Base-by-base conservation (phyloP, 2,113 vertebrate species). In the Hemicordylus capensis region DNA sequence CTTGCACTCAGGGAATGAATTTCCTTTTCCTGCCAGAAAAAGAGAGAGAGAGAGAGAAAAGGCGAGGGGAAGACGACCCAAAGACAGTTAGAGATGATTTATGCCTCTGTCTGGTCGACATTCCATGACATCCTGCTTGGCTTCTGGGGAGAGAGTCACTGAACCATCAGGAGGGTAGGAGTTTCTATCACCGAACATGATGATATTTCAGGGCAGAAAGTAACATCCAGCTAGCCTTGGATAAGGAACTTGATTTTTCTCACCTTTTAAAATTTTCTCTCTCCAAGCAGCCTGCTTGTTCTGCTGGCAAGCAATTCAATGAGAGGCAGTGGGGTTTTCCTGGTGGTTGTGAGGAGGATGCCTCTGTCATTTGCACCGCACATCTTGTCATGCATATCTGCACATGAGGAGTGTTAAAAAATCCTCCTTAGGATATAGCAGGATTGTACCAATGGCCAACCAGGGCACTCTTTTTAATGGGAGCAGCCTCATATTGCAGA, bases 101-200 rank as follows among this genome's bases (percentile, higher is more conserved):
- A 74, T 91, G 85, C 46, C 77, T 81, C 86, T 91, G 87, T 90
- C 84, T 90, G 1, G 42, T 51, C 0, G 70, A 74, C 64, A 54
- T 83, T 85, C 79, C 84, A 72, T 0, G 24, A n/a, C 75, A 80
- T 48, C 74, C 81, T 79, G 84, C 82, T 88, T 87, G 76, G 83
- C 89, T 90, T 85, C 70, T 89, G 85, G 4, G 81, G 79, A 34
- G 76, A 80, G 93, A 89, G 86, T 85, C 91, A 73, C 1, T 22
- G 63, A 20, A 79, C 87, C 31, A 83, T 81, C 37, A 0, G 8
- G 80, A 85, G 63, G 44, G 42, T 69, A 46, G 63, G 64, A 48
- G 42, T 48, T 58, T 89, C 84, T 63, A 58, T 84, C 72, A 56
- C 84, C 14, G 63, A 76, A n/a, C n/a, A n/a, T 75, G 46, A 17